Evolutionary conservation across 2,888 invertebrate genomes (phyloP).

Genomic region (Carterocephalus palaemon): DNA sequence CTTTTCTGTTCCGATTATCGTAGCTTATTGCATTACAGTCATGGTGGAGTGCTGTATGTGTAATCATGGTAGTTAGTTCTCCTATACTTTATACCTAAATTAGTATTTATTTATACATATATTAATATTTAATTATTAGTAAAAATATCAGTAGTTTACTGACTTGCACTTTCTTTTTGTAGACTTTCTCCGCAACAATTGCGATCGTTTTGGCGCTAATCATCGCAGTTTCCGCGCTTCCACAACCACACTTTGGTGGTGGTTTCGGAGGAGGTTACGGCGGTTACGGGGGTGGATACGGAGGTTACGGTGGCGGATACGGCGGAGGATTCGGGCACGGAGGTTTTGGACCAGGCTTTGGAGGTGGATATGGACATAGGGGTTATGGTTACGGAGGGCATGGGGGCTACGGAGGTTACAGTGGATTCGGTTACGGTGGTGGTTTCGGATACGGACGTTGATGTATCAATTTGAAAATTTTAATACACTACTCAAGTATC

Average conservation of each 20-base stretch:
- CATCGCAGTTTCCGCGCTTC: not conserved
- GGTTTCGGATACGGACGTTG: slow-evolving; percentile 21
- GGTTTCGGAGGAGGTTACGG: slow-evolving; percentile 3
- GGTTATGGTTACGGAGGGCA: slow-evolving; percentile 29
- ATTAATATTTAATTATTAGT: too few relatives aligned
- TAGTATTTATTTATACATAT: too few relatives aligned
- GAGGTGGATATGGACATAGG: slow-evolving; percentile 5
- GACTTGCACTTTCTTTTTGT: not conserved
- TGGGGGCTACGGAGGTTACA: slow-evolving; percentile 15
- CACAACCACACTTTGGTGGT: not conserved
- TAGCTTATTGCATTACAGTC: too few relatives aligned
- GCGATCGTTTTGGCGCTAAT: not conserved
- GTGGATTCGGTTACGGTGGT: slow-evolving; percentile 30
- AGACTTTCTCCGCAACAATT: not conserved
- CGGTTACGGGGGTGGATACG: not conserved
- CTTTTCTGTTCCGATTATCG: not conserved
- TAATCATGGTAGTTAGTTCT: too few relatives aligned
- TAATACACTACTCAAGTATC: not conserved
- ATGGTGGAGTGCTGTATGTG: too few relatives aligned
- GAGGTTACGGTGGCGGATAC: slow-evolving; percentile 2
- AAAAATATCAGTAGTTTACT: too few relatives aligned
- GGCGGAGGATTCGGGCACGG: not conserved
- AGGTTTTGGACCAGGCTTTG: slow-evolving; percentile 2
- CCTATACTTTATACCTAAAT: too few relatives aligned
- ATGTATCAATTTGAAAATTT: not conserved